Base-by-base conservation (phyloP, 2,888 invertebrate species). In the Pilophorus perplexus region DNA sequence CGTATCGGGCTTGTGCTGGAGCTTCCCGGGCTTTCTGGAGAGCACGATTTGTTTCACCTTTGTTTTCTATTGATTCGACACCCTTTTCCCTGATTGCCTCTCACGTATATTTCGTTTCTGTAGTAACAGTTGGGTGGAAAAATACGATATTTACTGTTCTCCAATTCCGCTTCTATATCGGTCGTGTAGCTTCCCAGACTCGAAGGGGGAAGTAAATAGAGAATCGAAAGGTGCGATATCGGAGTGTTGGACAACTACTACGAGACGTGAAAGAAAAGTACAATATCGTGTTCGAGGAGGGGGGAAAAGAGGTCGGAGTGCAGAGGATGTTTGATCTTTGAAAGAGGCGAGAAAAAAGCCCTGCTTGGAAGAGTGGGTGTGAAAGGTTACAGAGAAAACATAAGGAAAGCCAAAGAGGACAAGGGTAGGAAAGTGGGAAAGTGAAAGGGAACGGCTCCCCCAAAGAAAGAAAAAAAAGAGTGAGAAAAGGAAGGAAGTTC, bases 321-420 rank as follows among this genome's bases (percentile, higher is more conserved):
- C 48, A 46, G 52, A 52, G 25, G 28, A 33, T 27, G 52, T 27
- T 28, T 52, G 52, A 33, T 52, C 52, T 33, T 14, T 23, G 16
- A 33, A 52, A 23, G 4, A 52, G 25, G 27, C 28, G 33, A 18
- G 33, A 5, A 20, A 23, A 46, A 6, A 23, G 10, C 12, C 42
- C 18, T 5, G 46, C n/a, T n/a, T n/a, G n/a, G n/a, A n/a, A n/a
- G n/a, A n/a, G n/a, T n/a, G 40, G 16, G 40, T 40, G 40, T 12
- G 14, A 23, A n/a, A 46, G 22, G 1, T 20, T 12, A 20, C 10
- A 42, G 42, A 14, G 22, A 23, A 46, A n/a, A n/a, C n/a, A n/a
- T n/a, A n/a, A 23, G 10, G n/a, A 46, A 8, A 16, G 44, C 22
- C 8, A 22, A 46, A n/a, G 23, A 16, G 46, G 16, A 22, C 20